Percentiles rank a stretch among this genome's conserved stretches.
Evolutionary conservation across 2,113 vertebrate genomes (phyloP).

Genomic region (Jacana jacana): DNA sequence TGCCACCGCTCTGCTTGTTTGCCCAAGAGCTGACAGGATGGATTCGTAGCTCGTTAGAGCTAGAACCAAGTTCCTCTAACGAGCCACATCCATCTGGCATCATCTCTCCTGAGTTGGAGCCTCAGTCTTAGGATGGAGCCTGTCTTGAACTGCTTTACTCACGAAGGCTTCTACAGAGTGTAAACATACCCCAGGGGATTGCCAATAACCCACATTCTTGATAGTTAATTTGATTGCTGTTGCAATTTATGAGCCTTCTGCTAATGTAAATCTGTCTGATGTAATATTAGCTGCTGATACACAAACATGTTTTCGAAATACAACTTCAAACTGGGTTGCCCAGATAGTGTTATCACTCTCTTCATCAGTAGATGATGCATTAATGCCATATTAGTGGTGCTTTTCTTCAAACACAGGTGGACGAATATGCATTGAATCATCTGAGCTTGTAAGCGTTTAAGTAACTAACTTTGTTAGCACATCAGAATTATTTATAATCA

Average conservation of each 20-base stretch:
- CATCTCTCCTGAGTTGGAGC: not conserved
- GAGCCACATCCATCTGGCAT: not conserved
- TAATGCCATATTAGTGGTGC: not conserved
- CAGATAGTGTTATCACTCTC: not conserved
- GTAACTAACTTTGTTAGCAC: not conserved
- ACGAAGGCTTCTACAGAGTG: not conserved
- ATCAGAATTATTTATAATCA: not conserved
- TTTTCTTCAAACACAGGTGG: not conserved
- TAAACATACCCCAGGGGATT: not conserved
- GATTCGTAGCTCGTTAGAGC: not conserved
- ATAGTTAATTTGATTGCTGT: slow-evolving; percentile 11
- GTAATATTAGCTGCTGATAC: not conserved
- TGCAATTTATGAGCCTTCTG: slow-evolving; percentile 15
- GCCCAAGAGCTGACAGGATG: not conserved
- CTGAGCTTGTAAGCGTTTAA: not conserved
- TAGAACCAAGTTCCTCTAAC: not conserved
- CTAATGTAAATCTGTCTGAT: not conserved
- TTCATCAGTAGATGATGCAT: not conserved
- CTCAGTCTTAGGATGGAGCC: not conserved
- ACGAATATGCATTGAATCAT: not conserved
- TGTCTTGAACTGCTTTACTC: not conserved
- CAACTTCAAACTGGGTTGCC: not conserved
- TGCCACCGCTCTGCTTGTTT: not conserved
- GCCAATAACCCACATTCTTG: not conserved
- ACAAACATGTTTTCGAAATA: not conserved